Evolutionary conservation across 2,888 invertebrate species (phyloP), one percentile per base, ranked within the genome.

Genomic region (Drosophila tripunctata): DNA sequence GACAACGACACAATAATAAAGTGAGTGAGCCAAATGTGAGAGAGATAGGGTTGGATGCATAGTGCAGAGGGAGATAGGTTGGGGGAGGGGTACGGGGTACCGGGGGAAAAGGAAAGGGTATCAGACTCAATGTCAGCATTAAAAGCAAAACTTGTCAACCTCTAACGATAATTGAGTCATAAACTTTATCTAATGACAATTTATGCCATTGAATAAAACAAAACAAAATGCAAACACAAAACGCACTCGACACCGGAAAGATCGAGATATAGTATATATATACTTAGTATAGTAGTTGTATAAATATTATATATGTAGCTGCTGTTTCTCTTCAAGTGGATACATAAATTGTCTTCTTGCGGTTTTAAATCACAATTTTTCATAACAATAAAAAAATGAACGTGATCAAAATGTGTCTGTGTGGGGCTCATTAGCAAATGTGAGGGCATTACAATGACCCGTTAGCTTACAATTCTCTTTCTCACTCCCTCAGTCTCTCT

Each of bases 161-260:
- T 80, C 79, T 71, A 78, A 87, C 75, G 58, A 84, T 81, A 87
- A 81, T 81, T 87, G 84, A 81, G 81, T 81, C 87, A 84, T 81
- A 87, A 82, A 82, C 82, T 78, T 87, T 81, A 78, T 78, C 79
- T 83, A 83, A 83, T 85, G 79, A 87, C 83, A 82, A 74, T 85
- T 83, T 83, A 85, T 87, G 79, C 78, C 81, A 83, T 75, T 87
- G 71, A 71, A 71, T 12, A 7, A 66, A 31, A 73, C 22, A 66
- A 38, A 55, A 57, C 54, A 43, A 64, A 14, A 40, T 43, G n/a
- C 40, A 55, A 56, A 54, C 56, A 56, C 48, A 63, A 58, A 57
- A 52, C 57, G 48, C 51, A 58, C 56, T 45, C 57, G 55, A 64
- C 55, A 69, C 58, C 72, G 72, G 75, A 75, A 75, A 75, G 75